Evolutionary conservation across 2,797 vertebrate genomes (phyloP), one percentile per base, ranked within the genome.

Genomic region (Acestrorhynchus altus): DNA sequence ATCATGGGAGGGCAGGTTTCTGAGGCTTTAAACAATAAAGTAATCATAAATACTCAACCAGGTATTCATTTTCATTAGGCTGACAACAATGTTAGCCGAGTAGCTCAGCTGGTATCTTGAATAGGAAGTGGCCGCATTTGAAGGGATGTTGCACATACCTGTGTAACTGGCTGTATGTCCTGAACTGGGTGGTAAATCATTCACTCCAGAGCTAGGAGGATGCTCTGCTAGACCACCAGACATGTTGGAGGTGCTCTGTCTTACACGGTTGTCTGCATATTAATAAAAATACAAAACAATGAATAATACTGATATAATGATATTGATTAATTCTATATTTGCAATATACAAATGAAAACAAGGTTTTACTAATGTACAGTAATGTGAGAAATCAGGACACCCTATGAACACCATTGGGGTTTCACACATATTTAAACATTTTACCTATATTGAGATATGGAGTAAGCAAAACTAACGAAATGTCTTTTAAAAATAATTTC

Each of bases 1-100:
- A 85, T 86, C 77, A 90, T 59, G 0, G 81, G 74, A 73, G 84
- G 83, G 24, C 88, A 76, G 16, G 73, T 73, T 0, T 92, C 89
- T 15, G 85, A 79, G 60, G 56, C 57, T 54, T 87, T 35, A 6
- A n/a, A n/a, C 31, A 76, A 22, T 9, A 47, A 72, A 52, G 18
- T 4, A 11, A 72, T n/a, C 1, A 39, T 10, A 77, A 51, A 77
- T 11, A 8, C 13, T 24, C 28, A 61, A 8, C 28, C 9, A 61
- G 31, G 35, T 42, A 20, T 64, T 64, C 0, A 61, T n/a, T 9
- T 63, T 40, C 31, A 40, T 35, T 40, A 39, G 16, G 18, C 5
- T 8, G 16, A 0, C 8, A 24, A 10, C 24, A 11, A 24, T 35
- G 6, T 35, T 35, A 35, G 31, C 2, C 6, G 31, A 35, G 31